Conservation (phyloP, 2,888 invertebrate species). For the Drosophila stalkeri region DNA sequence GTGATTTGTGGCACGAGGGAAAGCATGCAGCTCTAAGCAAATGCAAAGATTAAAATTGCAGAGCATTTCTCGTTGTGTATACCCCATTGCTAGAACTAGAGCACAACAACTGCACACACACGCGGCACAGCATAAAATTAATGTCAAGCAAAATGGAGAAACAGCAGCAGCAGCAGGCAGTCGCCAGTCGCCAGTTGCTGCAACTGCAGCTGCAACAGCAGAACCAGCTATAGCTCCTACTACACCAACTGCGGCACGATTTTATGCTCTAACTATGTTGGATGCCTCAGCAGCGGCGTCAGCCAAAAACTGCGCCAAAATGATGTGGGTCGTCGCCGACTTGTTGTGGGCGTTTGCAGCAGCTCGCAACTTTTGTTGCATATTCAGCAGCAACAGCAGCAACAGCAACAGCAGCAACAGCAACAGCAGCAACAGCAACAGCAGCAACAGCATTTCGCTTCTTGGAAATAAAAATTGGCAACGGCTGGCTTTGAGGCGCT, state of each 20-base stretch:
- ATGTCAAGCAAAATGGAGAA: constrained; percentile 80
- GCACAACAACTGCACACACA: constrained; percentile 16
- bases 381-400: constrained; percentile 66
- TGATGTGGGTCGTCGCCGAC: constrained; percentile 71
- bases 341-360: constrained; percentile 39
- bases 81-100: background rate
- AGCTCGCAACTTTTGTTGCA: constrained; percentile 76
- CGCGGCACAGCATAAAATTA: constrained; percentile 76
- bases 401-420: background rate
- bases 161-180: constrained; percentile 62
- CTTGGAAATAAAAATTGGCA: constrained; percentile 71
- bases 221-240: constrained; percentile 9
- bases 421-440: constrained; percentile 24
- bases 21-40: too few species aligned
- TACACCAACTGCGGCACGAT: constrained; percentile 6
- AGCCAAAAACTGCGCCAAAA: constrained; percentile 74
- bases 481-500: constrained; percentile 42
- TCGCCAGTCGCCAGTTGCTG: constrained; percentile 21
- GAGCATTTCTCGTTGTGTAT: background rate
- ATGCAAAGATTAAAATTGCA: background rate
- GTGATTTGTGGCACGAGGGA: background rate
- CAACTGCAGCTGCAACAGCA: constrained; percentile 9
- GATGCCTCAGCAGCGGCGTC: constrained; percentile 50
- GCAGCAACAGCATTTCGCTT: constrained; percentile 39
- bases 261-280: constrained; percentile 25